Evolutionary conservation across 1,140 invertebrate species (phyloP), one percentile per base, ranked within the genome.

Genomic region (Octopus bimaculoides): DNA sequence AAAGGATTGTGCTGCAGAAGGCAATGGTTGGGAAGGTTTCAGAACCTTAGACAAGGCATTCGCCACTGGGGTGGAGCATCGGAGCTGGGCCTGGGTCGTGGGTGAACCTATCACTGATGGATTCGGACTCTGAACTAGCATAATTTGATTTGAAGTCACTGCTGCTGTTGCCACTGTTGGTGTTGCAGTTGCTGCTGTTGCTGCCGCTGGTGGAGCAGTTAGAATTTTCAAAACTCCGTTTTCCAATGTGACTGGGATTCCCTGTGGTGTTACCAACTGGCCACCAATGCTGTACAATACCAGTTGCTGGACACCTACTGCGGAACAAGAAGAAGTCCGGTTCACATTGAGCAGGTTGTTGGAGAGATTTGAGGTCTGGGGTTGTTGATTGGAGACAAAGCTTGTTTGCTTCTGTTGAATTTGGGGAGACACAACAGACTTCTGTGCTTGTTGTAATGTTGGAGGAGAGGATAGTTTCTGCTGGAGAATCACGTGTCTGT

Each of bases 211-310:
- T 14, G 79, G 55, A 52, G 82, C 54, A 1, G 82, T 80, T 12
- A 85, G 52, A 8, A 85, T 79, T 78, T 84, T 84, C n/a, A 83
- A 53, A n/a, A 83, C 75, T 54, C 83, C 83, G 74, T 84, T 82
- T 75, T 81, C 80, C 12, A 84, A 80, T 26, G 82, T 83, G 17
- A 86, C 84, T 17, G 84, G 85, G 5, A 86, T 80, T 53, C 83
- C 84, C 69, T 82, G 81, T 9, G 84, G 56, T 4, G 83, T 85
- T 14, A 84, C 79, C 53, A 86, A 74, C 77, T 86, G 82, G 20
- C 85, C 85, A 79, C 82, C 82, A n/a, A 84, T 81, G 69, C 79
- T 83, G 77, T 81, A 84, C 77, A 82, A 54, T 4, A 82, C 71
- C 53, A 82, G 71, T 56, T 81, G 81, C 77, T 80, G 81, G 4